Evolutionary conservation across 2,113 vertebrate genomes (phyloP).

Genomic region (Mormyrus lacerda): DNA sequence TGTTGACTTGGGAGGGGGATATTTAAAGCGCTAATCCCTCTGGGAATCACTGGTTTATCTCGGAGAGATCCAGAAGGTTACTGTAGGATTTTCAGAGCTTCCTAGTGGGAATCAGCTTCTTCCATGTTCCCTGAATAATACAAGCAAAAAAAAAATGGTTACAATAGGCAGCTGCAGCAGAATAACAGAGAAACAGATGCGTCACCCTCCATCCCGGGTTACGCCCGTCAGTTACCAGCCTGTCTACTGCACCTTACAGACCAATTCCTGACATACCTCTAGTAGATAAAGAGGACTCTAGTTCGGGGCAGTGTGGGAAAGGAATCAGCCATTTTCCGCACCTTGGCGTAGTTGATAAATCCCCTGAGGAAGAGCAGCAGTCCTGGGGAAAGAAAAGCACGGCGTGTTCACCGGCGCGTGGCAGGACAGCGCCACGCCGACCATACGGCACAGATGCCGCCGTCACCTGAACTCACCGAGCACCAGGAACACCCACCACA

Average conservation of each 20-base stretch:
- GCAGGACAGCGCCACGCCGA: neutral
- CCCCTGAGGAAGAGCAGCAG: slow-evolving; percentile 96
- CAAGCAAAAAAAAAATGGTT: neutral
- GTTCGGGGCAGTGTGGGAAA: slow-evolving; percentile 87
- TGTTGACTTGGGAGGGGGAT: slow-evolving; percentile 56
- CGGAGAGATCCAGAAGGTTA: slow-evolving; percentile 21
- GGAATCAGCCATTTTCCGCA: slow-evolving; percentile 94
- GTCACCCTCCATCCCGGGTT: neutral
- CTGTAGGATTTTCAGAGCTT: neutral
- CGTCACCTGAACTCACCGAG: slow-evolving; percentile 72
- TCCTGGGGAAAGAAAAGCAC: slow-evolving; percentile 54
- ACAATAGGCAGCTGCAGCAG: neutral
- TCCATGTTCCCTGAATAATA: neutral
- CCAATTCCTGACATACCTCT: slow-evolving; percentile 58
- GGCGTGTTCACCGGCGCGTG: neutral
- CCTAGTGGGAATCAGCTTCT: neutral
- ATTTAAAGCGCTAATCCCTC: slow-evolving; percentile 60
- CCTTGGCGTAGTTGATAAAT: slow-evolving; percentile 97
- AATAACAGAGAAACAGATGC: neutral
- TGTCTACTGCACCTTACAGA: neutral
- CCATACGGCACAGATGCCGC: neutral
- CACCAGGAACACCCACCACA: slow-evolving; percentile 98
- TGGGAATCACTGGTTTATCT: slow-evolving; percentile 51
- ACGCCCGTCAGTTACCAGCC: neutral
- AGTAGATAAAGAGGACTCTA: slow-evolving; percentile 98